Evolutionary conservation across 1,140 invertebrate genomes (phyloP), one percentile per base, ranked within the genome.

Genomic region (Philaenus spumarius): DNA sequence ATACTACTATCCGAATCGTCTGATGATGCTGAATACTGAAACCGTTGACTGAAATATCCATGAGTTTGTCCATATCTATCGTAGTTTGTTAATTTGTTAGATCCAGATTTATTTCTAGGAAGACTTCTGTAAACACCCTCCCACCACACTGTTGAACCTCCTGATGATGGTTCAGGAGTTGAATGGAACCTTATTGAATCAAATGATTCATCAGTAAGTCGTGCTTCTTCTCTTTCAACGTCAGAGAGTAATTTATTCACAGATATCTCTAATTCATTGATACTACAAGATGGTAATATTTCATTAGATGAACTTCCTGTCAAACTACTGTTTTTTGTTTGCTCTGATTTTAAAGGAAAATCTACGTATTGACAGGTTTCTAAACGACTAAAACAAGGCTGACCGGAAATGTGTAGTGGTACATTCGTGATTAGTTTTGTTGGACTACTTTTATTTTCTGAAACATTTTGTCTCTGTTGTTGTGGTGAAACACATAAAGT

Each of bases 91-190:
- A 30, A 30, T 9, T 30, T 30, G 26, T 9, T 30, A 4, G 26
- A 30, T 9, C 26, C 26, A 30, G 3, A 24, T 45, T 24, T 15
- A 34, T 34, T 34, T 20, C 39, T 43, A 1, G 58, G 58, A 20
- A 59, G 35, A 59, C 50, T 53, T 42, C 72, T 61, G 52, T 72
- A 74, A 0, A 69, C 69, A 15, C 72, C 70, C 63, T 72, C 71
- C 64, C 68, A 73, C 72, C 72, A 72, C 50, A 72, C 66, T 52
- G 71, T 66, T 39, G 20, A 48, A 55, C 37, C 57, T 17, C 43
- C 6, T 17, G 47, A 42, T 57, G 30, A 56, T 26, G 34, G 17
- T 43, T 60, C 52, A 52, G 46, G 34, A 40, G 45, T 43, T 51
- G 45, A 57, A 15, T 46, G 24, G 11, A 26, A 34, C 17, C 15